These are phyloP conservation scores for Sebastes hubbsi DNA, from an alignment of 2,797 vertebrate genomes.

Conservation along the genomic window DNA sequence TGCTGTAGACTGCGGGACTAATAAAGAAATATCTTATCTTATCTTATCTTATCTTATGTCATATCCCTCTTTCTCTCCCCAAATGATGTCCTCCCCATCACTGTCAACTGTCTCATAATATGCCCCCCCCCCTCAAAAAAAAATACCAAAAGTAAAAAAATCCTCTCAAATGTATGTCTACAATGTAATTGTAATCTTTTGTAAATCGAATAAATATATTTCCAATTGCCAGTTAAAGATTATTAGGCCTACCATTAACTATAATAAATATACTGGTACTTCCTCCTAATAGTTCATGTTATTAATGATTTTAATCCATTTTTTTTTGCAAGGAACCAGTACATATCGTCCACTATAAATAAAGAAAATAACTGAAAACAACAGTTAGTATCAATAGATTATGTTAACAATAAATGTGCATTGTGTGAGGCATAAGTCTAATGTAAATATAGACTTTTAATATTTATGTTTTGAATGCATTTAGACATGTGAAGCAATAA, in stretches of 20 bases:
- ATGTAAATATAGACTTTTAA: slow-evolving; percentile 3
- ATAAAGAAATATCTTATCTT: too few species aligned
- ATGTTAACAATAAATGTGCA: background rate
- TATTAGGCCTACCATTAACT: background rate
- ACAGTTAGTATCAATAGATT: background rate
- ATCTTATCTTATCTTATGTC: too few species aligned
- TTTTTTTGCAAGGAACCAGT: background rate
- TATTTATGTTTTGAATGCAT: background rate
- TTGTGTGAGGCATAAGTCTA: background rate
- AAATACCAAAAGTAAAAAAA: too few species aligned
- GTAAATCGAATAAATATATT: background rate
- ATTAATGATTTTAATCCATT: background rate
- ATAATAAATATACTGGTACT: background rate
- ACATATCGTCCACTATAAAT: background rate
- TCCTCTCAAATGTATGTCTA: too few species aligned
- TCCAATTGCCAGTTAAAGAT: too few species aligned
- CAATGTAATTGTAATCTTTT: background rate
- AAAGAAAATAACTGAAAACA: background rate
- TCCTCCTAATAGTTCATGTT: background rate
- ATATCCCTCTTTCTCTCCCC: too few species aligned
- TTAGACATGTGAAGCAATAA: background rate
- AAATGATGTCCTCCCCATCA: too few species aligned
- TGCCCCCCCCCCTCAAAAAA: too few species aligned
- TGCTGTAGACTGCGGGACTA: too few species aligned
- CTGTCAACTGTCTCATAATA: too few species aligned